Base-by-base conservation (phyloP, 2,888 invertebrate species). In the Thera obeliscata region DNA sequence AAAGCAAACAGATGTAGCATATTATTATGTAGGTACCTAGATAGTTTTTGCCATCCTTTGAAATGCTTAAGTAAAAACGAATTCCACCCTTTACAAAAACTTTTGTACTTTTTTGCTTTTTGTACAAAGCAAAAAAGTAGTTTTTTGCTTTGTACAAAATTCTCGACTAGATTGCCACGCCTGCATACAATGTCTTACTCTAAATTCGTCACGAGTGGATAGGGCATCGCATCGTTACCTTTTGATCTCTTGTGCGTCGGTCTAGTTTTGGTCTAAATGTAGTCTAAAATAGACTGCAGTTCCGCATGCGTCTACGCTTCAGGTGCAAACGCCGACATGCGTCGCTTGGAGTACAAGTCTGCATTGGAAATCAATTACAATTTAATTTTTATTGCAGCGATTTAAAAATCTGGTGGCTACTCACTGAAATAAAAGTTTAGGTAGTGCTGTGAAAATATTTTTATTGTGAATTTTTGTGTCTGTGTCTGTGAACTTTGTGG, bases 221-320 rank as follows among this genome's bases (percentile, higher is more conserved):
- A 73, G 74, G 73, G 76, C 78, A 76, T 84, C 84, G 76, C 78
- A 76, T 84, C 84, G 75, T 85, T 86, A 87, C 87, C 89, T 87
- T 90, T 90, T 90, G 87, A 91, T 91, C 90, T 91, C 87, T 76
- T 88, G 86, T 87, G 80, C 82, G 80, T 79, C 85, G 82, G 87
- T 83, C 84, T 82, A 82, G 85, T 80, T 87, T 88, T 89, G 88
- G 90, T 90, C 91, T 89, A 87, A 87, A 90, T 89, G 83, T 84
- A 84, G 82, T 85, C 87, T 78, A 83, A 90, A 91, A 91, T 92
- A 91, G 90, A 87, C 8, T 52, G 83, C 74, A 88, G 90, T 92
- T 93, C 91, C 93, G 92, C 87, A 81, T 91, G 81, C 85, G 84
- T 85, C 80, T 82, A 78, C 81, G 81, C 78, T 77, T 89, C 91